Conservation (phyloP, 2,113 vertebrate species). For the Dipodomys stephensi region DNA sequence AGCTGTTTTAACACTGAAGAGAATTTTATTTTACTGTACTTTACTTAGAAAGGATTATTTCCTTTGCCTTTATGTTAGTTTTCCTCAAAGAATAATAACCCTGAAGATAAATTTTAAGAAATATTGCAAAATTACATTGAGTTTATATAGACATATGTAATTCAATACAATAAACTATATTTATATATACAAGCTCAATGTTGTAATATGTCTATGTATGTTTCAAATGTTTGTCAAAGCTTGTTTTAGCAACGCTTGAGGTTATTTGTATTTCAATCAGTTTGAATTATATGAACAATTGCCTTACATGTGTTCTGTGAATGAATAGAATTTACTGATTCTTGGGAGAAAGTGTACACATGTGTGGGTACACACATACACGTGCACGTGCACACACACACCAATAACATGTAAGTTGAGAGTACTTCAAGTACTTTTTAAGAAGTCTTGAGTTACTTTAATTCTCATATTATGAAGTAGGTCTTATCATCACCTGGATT, state of each 20-base stretch:
- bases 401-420: neutral
- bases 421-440: neutral
- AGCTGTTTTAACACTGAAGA: slow-evolving; percentile 30
- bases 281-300: neutral
- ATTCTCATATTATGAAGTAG: neutral
- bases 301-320: neutral
- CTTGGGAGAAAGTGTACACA: neutral
- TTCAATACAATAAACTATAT: too few species aligned
- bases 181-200: too few species aligned
- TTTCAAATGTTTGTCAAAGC: slow-evolving; percentile 1
- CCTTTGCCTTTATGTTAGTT: slow-evolving; percentile 59
- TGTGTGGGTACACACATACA: neutral
- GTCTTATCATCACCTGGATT: neutral
- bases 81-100: slow-evolving; percentile 38
- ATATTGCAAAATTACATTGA: neutral
- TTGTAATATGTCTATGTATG: too few species aligned
- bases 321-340: neutral
- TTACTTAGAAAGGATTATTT: slow-evolving; percentile 49
- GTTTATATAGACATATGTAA: neutral
- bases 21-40: slow-evolving; percentile 26
- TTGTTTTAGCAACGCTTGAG: neutral
- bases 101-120: slow-evolving; percentile 44
- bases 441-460: neutral
- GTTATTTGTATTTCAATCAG: neutral
- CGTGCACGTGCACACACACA: neutral